Percentiles rank a stretch among this genome's conserved stretches.
Conservation (phyloP, 2,797 vertebrate genomes). For the Arnoldichthys spilopterus region DNA sequence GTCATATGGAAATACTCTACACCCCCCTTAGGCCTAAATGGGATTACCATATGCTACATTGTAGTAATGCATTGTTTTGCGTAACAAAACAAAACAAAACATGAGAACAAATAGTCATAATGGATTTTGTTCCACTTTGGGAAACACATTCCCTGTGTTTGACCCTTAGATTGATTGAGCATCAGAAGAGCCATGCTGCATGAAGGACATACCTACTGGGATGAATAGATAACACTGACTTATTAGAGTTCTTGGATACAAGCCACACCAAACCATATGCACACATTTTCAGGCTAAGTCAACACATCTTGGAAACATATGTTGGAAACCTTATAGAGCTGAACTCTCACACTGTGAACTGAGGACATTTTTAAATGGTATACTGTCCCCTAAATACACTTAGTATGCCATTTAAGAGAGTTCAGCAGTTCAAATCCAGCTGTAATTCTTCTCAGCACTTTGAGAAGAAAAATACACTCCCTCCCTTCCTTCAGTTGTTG, state of each 20-base stretch:
- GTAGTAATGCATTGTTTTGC: background rate
- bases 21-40: background rate
- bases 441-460: constrained; percentile 3
- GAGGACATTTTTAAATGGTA: background rate
- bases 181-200: background rate
- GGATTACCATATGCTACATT: constrained; percentile 1
- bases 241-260: background rate
- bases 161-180: constrained; percentile 34
- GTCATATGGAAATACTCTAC: constrained; percentile 13
- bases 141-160: constrained; percentile 20
- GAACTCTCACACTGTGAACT: constrained; percentile 4
- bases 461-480: background rate
- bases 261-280: background rate
- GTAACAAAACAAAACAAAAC: constrained; percentile 24
- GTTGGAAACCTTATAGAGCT: background rate
- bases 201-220: constrained; percentile 3
- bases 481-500: constrained; percentile 22
- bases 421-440: constrained; percentile 13
- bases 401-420: constrained; percentile 8
- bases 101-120: constrained; percentile 33
- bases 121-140: constrained; percentile 24
- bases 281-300: background rate
- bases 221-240: background rate
- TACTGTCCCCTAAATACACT: background rate
- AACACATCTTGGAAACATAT: background rate